Conservation (phyloP, 2,888 invertebrate species). For the Bugulina stolonifera region DNA sequence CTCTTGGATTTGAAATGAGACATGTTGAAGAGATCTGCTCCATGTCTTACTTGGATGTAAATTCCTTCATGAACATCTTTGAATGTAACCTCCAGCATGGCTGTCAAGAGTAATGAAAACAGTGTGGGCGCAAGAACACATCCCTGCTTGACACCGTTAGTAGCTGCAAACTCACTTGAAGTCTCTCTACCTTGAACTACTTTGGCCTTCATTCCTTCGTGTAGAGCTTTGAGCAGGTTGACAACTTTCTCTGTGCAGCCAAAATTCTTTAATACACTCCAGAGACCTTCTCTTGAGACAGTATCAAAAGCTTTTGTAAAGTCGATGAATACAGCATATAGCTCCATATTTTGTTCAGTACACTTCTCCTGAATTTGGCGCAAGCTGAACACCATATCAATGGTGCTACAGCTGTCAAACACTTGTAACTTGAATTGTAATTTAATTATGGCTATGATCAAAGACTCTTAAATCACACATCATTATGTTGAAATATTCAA, state of each 20-base stretch:
- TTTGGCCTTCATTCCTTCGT: background rate
- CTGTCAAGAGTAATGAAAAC: background rate
- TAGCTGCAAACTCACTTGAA: background rate
- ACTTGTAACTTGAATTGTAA: no score
- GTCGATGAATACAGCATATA: slow-evolving; percentile 20
- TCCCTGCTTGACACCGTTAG: slow-evolving; percentile 1
- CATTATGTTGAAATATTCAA: no score
- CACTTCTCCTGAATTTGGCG: background rate
- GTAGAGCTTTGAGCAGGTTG: slow-evolving; percentile 24
- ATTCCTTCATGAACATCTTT: background rate
- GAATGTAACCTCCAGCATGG: slow-evolving; percentile 3
- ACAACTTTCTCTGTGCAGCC: slow-evolving; percentile 28
- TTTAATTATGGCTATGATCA: no score
- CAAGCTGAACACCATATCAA: slow-evolving; percentile 11
- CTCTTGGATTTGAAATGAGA: no score
- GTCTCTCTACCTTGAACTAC: slow-evolving; percentile 12
- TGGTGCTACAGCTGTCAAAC: background rate
- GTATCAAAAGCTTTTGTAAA: slow-evolving; percentile 22
- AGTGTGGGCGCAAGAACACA: slow-evolving; percentile 5
- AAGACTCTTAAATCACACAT: no score
- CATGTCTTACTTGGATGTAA: background rate
- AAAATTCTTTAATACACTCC: slow-evolving; percentile 29
- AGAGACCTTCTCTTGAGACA: slow-evolving; percentile 27
- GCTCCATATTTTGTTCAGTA: background rate
- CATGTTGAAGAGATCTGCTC: no score